Conservation (phyloP, 2,888 invertebrate genomes). For the Eristalis tenax region DNA sequence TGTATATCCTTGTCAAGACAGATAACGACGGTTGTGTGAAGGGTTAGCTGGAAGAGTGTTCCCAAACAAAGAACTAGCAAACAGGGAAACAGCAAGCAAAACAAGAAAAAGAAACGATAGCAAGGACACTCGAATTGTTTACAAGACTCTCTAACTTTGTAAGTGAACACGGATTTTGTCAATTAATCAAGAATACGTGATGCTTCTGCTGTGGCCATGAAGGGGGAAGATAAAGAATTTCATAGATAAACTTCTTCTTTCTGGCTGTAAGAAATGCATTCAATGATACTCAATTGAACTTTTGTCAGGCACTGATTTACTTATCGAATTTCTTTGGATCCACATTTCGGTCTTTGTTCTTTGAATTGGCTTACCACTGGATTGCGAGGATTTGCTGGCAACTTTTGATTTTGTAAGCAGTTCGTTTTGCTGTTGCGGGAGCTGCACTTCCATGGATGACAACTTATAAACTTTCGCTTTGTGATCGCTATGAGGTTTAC, state of each 20-base stretch:
- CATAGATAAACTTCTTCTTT: not conserved
- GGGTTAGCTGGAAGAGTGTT: not conserved
- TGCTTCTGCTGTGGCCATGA: not conserved
- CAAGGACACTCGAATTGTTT: constrained; percentile 1
- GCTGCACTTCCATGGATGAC: too few species aligned
- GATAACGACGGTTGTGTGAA: not conserved
- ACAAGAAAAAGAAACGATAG: not conserved
- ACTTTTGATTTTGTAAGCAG: not conserved
- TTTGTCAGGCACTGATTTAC: not conserved
- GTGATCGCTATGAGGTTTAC: too few species aligned
- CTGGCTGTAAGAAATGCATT: not conserved
- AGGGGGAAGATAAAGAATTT: not conserved
- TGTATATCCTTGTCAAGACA: not conserved
- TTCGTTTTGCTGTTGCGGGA: too few species aligned
- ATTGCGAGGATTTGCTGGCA: not conserved
- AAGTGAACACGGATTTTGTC: constrained; percentile 20
- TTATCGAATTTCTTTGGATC: not conserved
- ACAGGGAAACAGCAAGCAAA: not conserved
- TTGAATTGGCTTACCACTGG: not conserved
- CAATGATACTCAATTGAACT: not conserved
- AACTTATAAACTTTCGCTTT: too few species aligned
- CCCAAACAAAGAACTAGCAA: not conserved
- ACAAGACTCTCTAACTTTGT: constrained; percentile 5
- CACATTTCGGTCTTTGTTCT: not conserved
- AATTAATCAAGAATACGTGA: constrained; percentile 6